A percentile compares a stretch with the other conserved stretches of the same genome.
These are phyloP conservation scores for Altica lythri DNA, from an alignment of 2,888 invertebrate genomes.

Conservation along the genomic window DNA sequence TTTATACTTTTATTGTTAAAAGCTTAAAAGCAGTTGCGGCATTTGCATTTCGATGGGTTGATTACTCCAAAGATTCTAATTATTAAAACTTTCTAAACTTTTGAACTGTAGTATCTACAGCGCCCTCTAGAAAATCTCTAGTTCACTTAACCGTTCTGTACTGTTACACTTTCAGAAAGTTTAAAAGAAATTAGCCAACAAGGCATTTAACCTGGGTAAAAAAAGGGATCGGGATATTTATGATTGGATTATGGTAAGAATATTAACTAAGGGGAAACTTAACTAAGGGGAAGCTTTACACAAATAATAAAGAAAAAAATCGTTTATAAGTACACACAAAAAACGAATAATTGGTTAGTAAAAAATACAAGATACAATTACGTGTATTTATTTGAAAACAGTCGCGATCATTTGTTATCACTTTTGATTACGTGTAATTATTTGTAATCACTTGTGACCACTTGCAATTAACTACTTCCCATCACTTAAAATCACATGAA, in stretches of 20 bases:
- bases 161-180: conserved; percentile 12
- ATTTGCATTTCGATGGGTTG: conserved; percentile 22
- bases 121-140: conserved; percentile 11
- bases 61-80: conserved; percentile 28
- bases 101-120: background rate
- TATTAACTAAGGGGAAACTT: background rate
- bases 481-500: no score
- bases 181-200: conserved; percentile 10
- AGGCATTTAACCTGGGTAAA: conserved; percentile 8
- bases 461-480: no score
- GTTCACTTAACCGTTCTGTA: conserved; percentile 14
- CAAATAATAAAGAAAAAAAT: no score
- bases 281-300: no score
- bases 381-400: no score
- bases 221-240: conserved; percentile 9
- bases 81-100: conserved; percentile 28
- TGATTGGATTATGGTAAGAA: conserved; percentile 7
- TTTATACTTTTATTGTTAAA: no score
- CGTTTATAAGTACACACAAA: no score
- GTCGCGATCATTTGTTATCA: no score
- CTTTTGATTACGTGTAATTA: no score
- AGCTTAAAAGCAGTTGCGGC: background rate
- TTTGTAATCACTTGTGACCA: no score
- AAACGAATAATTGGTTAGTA: no score
- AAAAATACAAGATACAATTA: no score